phyloP scores from a whole-genome alignment of 2,113 vertebrate genomes.

The Asarcornis scutulata region DNA sequence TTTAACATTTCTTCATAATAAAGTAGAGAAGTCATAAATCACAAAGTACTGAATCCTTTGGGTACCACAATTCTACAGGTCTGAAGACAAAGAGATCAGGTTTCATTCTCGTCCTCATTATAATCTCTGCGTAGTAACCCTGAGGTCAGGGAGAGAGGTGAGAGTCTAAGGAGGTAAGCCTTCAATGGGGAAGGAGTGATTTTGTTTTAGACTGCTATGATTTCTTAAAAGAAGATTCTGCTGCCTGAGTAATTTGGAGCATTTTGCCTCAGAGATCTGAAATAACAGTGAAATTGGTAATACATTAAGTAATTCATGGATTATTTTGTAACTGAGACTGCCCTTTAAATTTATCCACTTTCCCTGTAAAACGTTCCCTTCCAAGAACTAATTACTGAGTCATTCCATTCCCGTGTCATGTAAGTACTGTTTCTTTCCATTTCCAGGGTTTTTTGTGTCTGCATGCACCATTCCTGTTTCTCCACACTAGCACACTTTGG shows the following conservation, averaged over 20 bases:
- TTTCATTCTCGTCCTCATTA: constrained; percentile 46
- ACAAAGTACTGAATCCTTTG: constrained; percentile 44
- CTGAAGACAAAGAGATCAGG: constrained; percentile 42
- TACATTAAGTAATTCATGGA: background rate
- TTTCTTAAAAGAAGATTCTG: background rate
- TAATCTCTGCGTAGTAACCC: constrained; percentile 19
- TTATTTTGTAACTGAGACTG: background rate
- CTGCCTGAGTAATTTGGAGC: background rate
- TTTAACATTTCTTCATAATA: constrained; percentile 53
- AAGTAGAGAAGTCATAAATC: constrained; percentile 69
- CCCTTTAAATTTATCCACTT: constrained; percentile 30
- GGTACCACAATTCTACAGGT: constrained; percentile 24
- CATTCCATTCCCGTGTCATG: background rate
- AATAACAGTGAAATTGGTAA: background rate
- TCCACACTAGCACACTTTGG: background rate
- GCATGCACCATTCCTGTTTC: background rate
- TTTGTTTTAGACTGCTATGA: background rate
- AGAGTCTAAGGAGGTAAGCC: background rate
- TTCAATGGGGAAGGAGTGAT: background rate
- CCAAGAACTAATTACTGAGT: constrained; percentile 34
- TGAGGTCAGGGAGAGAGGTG: background rate
- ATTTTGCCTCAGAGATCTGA: background rate
- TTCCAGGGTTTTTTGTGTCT: background rate
- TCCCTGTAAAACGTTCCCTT: constrained; percentile 33
- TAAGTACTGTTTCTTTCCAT: background rate